Base-by-base conservation (phyloP, 2,797 vertebrate genomes). In the Lindbergichthys nudifrons region DNA sequence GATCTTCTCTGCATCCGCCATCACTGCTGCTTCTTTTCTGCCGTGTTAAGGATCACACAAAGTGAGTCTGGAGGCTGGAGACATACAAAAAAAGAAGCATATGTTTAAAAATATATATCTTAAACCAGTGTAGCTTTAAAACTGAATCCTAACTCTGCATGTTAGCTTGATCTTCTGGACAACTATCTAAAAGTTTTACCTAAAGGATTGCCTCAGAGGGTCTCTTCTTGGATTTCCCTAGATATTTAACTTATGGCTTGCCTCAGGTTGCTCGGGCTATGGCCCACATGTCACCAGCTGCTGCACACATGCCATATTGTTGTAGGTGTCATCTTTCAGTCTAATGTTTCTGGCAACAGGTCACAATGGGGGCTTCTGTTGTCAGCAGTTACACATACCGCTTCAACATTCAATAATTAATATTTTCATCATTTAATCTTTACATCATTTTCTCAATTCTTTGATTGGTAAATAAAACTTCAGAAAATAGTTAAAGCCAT, bases 1-100 rank as follows among this genome's bases (percentile, higher is more conserved):
- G 54, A 95, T 88, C 60, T 94, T 63, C 59, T 47, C 73, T 19
- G 85, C 77, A 4, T 95, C 84, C 30, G 93, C 95, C 95, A 96
- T 96, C 39, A 62, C 81, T 80, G 70, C 63, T 61, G 58, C 58
- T 77, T 57, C 51, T 77, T 64, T 75, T 68, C 48, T 63, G 32
- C 46, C 57, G 36, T 3, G 42, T 59, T 60, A 60, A 57, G 69
- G 45, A 56, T 63, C 10, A 75, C 54, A 63, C 48, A 26, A 60
- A 65, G 19, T 46, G 26, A 77, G 58, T 79, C 62, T 80, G 65
- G 54, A 79, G 61, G 63, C 70, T 79, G 59, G 2, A 72, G 47
- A 59, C 32, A 72, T 13, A 48, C 73, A n/a, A 70, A 26, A 46
- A 39, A 46, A 7, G n/a, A 36, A 36, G 32, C 10, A 51, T 14